These are phyloP conservation scores for Pseudeuparius sepicola DNA, from an alignment of 2,888 invertebrate genomes.

Conservation along the genomic window DNA sequence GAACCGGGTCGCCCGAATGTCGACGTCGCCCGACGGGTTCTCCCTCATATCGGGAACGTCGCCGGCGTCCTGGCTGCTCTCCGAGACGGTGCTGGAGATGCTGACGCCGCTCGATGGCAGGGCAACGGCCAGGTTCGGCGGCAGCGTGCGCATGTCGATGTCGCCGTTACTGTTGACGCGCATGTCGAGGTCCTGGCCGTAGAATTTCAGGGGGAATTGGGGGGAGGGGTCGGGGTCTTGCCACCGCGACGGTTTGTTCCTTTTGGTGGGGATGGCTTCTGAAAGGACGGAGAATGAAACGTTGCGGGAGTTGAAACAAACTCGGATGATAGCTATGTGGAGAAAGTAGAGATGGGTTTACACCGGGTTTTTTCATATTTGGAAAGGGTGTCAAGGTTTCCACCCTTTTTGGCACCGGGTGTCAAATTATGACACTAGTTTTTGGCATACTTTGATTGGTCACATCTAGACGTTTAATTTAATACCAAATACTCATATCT, in stretches of 20 bases:
- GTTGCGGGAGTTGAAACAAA: too few relatives aligned
- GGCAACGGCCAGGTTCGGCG: constrained; percentile 22
- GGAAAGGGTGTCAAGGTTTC: too few relatives aligned
- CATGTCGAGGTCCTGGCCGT: constrained; percentile 38
- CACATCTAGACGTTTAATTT: too few relatives aligned
- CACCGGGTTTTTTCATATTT: too few relatives aligned
- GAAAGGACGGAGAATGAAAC: too few relatives aligned
- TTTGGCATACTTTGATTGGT: too few relatives aligned
- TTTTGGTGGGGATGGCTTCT: not conserved
- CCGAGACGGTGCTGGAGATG: not conserved
- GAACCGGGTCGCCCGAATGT: not conserved
- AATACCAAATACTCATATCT: too few relatives aligned
- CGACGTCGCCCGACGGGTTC: not conserved
- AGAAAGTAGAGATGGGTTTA: too few relatives aligned
- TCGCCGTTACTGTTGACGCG: constrained; percentile 35
- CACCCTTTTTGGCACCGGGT: too few relatives aligned
- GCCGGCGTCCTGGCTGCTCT: not conserved
- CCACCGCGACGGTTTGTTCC: constrained; percentile 34
- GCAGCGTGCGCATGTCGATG: constrained; percentile 38
- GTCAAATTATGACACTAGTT: too few relatives aligned
- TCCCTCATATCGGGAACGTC: not conserved
- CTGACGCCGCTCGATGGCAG: constrained; percentile 4
- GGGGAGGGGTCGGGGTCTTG: constrained; percentile 32
- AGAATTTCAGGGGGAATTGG: constrained; percentile 28
- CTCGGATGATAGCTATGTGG: too few relatives aligned